A percentile compares a stretch with the other conserved stretches of the same genome.
Evolutionary conservation across 2,113 vertebrate species (phyloP).

Genomic region (Montifringilla adamsi): DNA sequence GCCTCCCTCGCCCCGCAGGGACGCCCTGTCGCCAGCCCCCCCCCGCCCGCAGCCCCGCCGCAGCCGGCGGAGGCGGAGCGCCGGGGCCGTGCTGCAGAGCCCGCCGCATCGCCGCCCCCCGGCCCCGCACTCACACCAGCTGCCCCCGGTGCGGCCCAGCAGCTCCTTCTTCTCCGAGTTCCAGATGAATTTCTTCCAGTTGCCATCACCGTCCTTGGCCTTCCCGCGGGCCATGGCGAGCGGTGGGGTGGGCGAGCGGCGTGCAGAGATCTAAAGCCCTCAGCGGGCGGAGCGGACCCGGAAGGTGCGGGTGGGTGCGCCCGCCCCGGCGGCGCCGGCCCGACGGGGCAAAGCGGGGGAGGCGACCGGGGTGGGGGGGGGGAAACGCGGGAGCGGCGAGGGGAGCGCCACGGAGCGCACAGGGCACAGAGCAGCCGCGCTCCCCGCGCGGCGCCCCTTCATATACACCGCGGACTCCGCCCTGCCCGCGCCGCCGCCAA

Average conservation of each 20-base stretch:
- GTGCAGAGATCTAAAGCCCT: background rate
- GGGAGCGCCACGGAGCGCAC: background rate
- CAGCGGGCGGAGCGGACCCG: background rate
- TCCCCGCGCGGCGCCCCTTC: background rate
- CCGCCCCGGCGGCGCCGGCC: background rate
- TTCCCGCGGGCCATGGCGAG: constrained; percentile 33
- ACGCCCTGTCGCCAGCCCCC: background rate
- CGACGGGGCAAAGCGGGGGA: background rate
- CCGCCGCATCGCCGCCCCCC: background rate
- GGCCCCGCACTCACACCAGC: constrained; percentile 27
- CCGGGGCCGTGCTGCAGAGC: background rate
- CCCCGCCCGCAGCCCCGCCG: background rate
- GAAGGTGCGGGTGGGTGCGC: background rate
- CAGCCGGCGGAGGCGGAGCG: background rate
- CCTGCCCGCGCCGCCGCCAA: background rate
- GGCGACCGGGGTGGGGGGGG: background rate
- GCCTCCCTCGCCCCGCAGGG: background rate
- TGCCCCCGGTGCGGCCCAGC: constrained; percentile 41
- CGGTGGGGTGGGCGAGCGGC: background rate
- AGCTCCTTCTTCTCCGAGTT: constrained; percentile 40
- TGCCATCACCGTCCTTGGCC: constrained; percentile 32
- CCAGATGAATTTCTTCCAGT: constrained; percentile 47
- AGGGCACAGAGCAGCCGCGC: background rate
- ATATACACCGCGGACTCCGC: background rate
- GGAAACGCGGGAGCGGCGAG: background rate